Evolutionary conservation across 2,797 vertebrate genomes (phyloP).

Genomic region (Oreochromis grahami): DNA sequence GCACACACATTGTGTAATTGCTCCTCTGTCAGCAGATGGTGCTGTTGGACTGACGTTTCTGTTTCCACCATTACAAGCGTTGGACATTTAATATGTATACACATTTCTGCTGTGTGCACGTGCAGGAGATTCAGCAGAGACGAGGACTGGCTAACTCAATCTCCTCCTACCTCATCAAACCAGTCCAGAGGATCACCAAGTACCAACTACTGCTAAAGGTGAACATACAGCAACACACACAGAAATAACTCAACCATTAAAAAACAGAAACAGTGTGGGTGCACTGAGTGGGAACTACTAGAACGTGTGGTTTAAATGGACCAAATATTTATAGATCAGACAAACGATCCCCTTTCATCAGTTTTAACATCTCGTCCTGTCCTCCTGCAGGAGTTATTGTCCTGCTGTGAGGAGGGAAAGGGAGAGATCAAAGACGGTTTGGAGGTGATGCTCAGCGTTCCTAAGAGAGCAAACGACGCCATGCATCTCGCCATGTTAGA

Average conservation of each 20-base stretch:
- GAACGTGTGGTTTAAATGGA: background rate
- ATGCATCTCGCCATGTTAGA: slow-evolving; percentile 99
- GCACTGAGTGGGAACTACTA: background rate
- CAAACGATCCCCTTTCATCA: background rate
- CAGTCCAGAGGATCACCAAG: slow-evolving; percentile 98
- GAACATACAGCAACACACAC: background rate
- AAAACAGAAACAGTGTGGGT: background rate
- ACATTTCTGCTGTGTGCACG: background rate
- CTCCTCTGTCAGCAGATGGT: slow-evolving; percentile 39
- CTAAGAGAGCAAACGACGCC: slow-evolving; percentile 95
- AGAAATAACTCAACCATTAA: background rate
- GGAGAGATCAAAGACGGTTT: slow-evolving; percentile 97
- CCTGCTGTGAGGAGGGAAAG: slow-evolving; percentile 98
- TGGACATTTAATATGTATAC: background rate
- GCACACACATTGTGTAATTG: background rate
- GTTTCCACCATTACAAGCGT: background rate
- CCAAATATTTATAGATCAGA: background rate
- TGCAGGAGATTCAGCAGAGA: slow-evolving; percentile 94
- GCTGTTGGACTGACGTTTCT: background rate
- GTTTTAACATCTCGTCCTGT: background rate
- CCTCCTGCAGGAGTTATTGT: slow-evolving; percentile 85
- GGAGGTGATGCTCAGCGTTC: slow-evolving; percentile 97
- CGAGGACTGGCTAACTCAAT: slow-evolving; percentile 95
- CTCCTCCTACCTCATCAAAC: slow-evolving; percentile 98
- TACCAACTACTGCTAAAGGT: slow-evolving; percentile 93